Percentiles rank a stretch among this genome's conserved stretches.
Conservation (phyloP, 2,113 vertebrate genomes). For the Strigops habroptila region DNA sequence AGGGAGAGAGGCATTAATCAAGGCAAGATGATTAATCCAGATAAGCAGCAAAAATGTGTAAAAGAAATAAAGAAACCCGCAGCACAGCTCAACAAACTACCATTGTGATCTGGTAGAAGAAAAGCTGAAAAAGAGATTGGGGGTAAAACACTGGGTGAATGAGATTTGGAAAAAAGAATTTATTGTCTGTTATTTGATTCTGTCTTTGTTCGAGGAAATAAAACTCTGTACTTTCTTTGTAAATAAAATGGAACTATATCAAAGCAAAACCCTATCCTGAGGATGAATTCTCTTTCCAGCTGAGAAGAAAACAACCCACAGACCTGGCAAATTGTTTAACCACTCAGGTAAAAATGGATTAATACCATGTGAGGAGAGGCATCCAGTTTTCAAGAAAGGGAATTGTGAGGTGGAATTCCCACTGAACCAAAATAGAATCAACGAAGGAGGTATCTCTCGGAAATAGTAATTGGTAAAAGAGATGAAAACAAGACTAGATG, state of each 20-base stretch:
- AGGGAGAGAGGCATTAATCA: constrained; percentile 40
- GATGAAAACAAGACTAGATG: constrained; percentile 46
- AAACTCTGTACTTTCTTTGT: constrained; percentile 23
- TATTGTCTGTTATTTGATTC: constrained; percentile 32
- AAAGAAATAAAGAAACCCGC: constrained; percentile 38
- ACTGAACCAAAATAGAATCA: constrained; percentile 34
- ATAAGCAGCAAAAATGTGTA: constrained; percentile 29
- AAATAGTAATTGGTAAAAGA: constrained; percentile 40
- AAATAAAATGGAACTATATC: constrained; percentile 51
- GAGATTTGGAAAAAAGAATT: neutral
- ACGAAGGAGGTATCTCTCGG: neutral
- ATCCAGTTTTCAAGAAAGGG: neutral
- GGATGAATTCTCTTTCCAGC: constrained; percentile 30
- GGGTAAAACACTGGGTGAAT: constrained; percentile 32
- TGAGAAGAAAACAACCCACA: constrained; percentile 42
- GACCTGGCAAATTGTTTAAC: constrained; percentile 33
- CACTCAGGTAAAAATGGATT: constrained; percentile 53
- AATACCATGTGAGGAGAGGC: neutral
- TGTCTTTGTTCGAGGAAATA: constrained; percentile 37
- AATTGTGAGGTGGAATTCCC: constrained; percentile 31
- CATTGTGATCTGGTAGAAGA: constrained; percentile 18
- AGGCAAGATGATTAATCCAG: constrained; percentile 38
- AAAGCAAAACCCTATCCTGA: constrained; percentile 38
- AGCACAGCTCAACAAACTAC: neutral
- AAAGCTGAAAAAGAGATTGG: constrained; percentile 41